Evolutionary conservation across 2,797 vertebrate genomes (phyloP), one percentile per base, ranked within the genome.

Genomic region (Catharus ustulatus): DNA sequence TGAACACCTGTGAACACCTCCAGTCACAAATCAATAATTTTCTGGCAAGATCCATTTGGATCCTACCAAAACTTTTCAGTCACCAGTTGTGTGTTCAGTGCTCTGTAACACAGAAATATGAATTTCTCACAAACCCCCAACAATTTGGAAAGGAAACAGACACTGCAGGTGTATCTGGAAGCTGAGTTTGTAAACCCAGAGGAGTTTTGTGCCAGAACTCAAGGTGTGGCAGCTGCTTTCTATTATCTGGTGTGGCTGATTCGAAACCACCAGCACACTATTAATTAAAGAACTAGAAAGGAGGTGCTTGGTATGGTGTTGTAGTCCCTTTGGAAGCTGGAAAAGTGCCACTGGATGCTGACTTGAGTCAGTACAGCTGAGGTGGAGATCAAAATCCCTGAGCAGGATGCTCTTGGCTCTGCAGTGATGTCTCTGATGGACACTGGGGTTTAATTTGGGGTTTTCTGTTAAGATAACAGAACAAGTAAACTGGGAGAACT

Each of bases 371-470:
- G 32, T 45, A 10, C 16, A 78, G 46, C 62, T 38, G 27, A 29
- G 7, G 2, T 15, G 34, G 74, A 59, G 62, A 4, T 57, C 36
- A 49, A 22, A 14, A 15, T 40, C 61, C 66, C 59, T 52, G n/a
- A 66, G 54, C 38, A 51, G 13, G 45, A 32, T 71, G 67, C 38
- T 58, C 76, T 66, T 54, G 42, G 34, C 57, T 80, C 64, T 68
- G 0, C 38, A 27, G 0, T 27, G 62, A 7, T 55, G 48, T 4
- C 42, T 75, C 34, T 77, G 27, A 18, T 62, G 57, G 87, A 18
- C 43, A 38, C 38, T 13, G 8, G 34, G n/a, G 13, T 46, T n/a
- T 3, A 0, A 8, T 57, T 23, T 20, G 14, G 6, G 1, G 2
- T 29, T 80, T 40, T 12, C 26, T 26, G 32, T 15, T 24, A 30